Evolutionary conservation across 1,140 invertebrate species (phyloP).

Genomic region (Acyrthosiphon pisum): DNA sequence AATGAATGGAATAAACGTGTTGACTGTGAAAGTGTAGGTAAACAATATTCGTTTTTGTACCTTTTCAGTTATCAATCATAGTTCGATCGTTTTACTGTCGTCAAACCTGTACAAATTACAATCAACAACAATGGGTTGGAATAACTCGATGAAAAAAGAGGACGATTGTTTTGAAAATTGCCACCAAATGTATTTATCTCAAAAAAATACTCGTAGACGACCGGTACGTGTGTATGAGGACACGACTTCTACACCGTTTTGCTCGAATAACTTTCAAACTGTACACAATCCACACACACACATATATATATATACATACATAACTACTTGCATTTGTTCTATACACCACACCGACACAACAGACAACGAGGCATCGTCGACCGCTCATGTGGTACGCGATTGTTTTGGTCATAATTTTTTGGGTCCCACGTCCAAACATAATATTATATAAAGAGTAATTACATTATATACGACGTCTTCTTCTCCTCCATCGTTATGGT

Average conservation of each 20-base stretch:
- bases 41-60: background rate
- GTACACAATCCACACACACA: background rate
- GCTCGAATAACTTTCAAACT: constrained; percentile 20
- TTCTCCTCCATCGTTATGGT: background rate
- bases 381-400: background rate
- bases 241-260: background rate
- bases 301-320: background rate
- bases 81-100: background rate
- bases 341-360: background rate
- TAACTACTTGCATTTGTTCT: background rate
- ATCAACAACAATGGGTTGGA: background rate
- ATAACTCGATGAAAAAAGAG: background rate
- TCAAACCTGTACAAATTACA: background rate
- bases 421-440: background rate
- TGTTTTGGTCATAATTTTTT: constrained; percentile 7
- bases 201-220: background rate
- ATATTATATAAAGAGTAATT: constrained; percentile 2
- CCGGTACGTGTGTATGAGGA: background rate
- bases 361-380: background rate
- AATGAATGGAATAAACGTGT: background rate
- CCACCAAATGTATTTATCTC: background rate
- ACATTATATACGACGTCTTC: background rate
- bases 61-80: background rate
- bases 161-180: background rate
- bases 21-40: background rate